Evolutionary conservation across 2,797 vertebrate genomes (phyloP), one percentile per base, ranked within the genome.

Genomic region (Alosa sapidissima): DNA sequence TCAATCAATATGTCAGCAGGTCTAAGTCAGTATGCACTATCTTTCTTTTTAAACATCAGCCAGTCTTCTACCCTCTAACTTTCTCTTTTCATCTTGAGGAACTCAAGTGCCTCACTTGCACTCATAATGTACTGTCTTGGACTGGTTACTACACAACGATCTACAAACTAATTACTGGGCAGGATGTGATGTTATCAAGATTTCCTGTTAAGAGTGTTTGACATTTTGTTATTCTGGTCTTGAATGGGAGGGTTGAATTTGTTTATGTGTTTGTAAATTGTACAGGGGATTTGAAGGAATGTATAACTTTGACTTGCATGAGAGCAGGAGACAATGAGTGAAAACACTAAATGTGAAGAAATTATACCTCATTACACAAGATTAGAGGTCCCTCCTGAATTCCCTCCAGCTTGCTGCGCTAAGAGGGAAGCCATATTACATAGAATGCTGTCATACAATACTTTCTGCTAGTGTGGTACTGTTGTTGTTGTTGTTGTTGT

Each of bases 181-280:
- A 47, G 72, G 72, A 78, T 45, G 16, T 87, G 88, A 92, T 92
- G 86, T 85, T 91, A 92, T 92, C 88, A 75, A 49, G 13, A 83
- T 88, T 91, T 92, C 91, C 90, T 92, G 88, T 91, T 91, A 86
- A 51, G 8, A 65, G 52, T 87, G 81, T 87, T 83, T 84, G 45
- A 36, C 85, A 88, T 85, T 47, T 75, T 84, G n/a, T 49, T 83
- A 45, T 84, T 72, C 65, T 72, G 65, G 0, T 36, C 33, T 72
- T 72, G 65, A 72, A 78, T 81, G 52, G 85, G 84, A 58, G 83
- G 81, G 82, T 9, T 87, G 72, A 62, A 47, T 36, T 75, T 45
- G 45, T 81, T 14, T 19, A 14, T 24, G 0, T 78, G 48, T 54
- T 21, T 81, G 84, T 48, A 51, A 81, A 19, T 33, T 68, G 10